Conservation (phyloP, 2,113 vertebrate species). For the Trematomus loennbergii region DNA sequence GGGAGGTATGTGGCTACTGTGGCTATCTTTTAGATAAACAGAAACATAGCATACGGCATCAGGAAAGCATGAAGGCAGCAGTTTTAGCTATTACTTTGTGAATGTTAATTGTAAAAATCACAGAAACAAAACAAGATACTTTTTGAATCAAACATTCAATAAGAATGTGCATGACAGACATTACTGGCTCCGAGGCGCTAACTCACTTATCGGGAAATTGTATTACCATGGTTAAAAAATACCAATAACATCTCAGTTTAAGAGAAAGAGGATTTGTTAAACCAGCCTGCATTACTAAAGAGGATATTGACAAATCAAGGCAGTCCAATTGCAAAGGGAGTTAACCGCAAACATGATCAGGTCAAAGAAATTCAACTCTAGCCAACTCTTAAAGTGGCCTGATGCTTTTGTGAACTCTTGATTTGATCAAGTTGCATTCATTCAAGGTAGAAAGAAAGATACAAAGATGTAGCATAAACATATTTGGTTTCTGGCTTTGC, state of each 20-base stretch:
- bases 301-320: conserved; percentile 18
- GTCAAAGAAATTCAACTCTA: not conserved
- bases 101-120: conserved; percentile 14
- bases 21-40: conserved; percentile 13
- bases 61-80: not conserved
- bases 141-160: conserved; percentile 46
- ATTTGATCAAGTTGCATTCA: conserved; percentile 23
- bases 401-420: not conserved
- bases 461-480: conserved; percentile 28
- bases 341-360: conserved; percentile 4
- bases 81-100: conserved; percentile 1
- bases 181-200: conserved; percentile 42
- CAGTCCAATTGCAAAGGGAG: not conserved
- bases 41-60: not conserved
- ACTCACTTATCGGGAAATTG: conserved; percentile 53
- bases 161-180: conserved; percentile 56
- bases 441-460: conserved; percentile 17
- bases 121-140: conserved; percentile 25
- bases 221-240: conserved; percentile 45
- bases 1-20: not conserved
- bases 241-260: conserved; percentile 20
- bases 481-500: conserved; percentile 16
- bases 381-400: not conserved
- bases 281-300: not conserved
- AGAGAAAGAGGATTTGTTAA: conserved; percentile 5